Conservation (phyloP, 2,888 invertebrate genomes). For the Andrena haemorrhoa region DNA sequence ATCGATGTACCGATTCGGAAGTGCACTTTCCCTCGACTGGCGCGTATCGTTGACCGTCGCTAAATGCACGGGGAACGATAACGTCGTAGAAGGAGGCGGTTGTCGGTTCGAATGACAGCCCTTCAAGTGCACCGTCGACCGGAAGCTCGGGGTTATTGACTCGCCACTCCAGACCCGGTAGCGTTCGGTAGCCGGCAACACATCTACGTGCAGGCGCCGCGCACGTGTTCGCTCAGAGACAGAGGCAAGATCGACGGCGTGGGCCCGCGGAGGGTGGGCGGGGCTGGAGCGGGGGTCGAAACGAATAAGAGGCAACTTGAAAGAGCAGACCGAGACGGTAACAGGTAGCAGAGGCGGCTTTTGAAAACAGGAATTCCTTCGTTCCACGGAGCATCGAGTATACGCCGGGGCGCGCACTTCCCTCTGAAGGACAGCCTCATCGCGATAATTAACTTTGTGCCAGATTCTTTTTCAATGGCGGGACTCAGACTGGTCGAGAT, state of each 20-base stretch:
- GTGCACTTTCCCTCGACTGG: constrained; percentile 38
- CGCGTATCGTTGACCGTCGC: constrained; percentile 74
- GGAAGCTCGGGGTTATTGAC: constrained; percentile 83
- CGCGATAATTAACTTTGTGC: constrained; percentile 48
- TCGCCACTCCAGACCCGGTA: constrained; percentile 81
- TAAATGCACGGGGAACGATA: constrained; percentile 79
- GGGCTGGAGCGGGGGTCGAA: not conserved
- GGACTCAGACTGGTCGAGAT: not conserved
- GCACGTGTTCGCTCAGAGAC: constrained; percentile 40
- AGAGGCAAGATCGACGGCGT: not conserved
- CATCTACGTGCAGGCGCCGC: constrained; percentile 34
- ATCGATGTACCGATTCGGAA: constrained; percentile 20
- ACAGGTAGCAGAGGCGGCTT: constrained; percentile 37
- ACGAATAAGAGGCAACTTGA: constrained; percentile 33
- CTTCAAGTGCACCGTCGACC: constrained; percentile 79
- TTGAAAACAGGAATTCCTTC: constrained; percentile 51
- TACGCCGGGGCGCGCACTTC: constrained; percentile 2
- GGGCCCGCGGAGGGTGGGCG: not conserved
- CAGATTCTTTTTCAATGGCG: constrained; percentile 6
- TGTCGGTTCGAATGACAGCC: constrained; percentile 83
- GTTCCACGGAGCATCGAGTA: constrained; percentile 1
- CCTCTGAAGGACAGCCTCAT: constrained; percentile 17
- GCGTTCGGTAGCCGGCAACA: constrained; percentile 69
- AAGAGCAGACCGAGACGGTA: constrained; percentile 44
- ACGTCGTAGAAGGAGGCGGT: constrained; percentile 80